Base-by-base conservation (phyloP, 2,113 vertebrate genomes). In the Ptychochromis oligacanthus region DNA sequence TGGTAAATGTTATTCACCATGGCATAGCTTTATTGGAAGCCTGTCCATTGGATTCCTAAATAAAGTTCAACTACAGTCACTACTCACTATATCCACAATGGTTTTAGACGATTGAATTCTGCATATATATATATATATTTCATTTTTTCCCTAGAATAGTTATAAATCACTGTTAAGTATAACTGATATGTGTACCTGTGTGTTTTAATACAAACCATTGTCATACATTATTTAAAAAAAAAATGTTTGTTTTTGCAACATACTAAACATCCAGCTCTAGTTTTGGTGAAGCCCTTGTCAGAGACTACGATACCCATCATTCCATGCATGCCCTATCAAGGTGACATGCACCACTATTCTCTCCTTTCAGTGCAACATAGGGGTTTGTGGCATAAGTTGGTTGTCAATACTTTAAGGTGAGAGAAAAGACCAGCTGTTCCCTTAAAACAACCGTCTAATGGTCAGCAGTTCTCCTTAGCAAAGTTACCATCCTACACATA, bases 311-410 rank as follows among this genome's bases (percentile, higher is more conserved):
- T 79, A 75, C 65, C 49, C 49, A 62, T 34, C n/a, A 46, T 79
- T 24, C 36, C 26, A 15, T 46, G 11, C 20, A 11, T 61, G 59
- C 82, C 20, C 3, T 31, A 31, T 31, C 3, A 31, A 4, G 28
- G 4, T 4, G 28, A 31, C 4, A 31, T 31, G 28, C 28, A 4
- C 28, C 28, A 4, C 28, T 31, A 4, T 31, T 31, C 28, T 31
- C 28, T 31, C 28, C 28, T 31, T 31, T 31, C 28, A 31, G 13
- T 79, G 76, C 55, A 79, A 84, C 57, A 84, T 36, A 38, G 46
- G 79, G 77, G 77, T 84, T 75, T 46, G 36, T 43, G 65, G 38
- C 24, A 67, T 5, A 74, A 75, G 57, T 36, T 70, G 82, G 56
- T 31, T 40, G 40, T 43, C 54, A 55, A 18, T 49, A 62, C 56